These are phyloP conservation scores for Octopus sinensis DNA, from an alignment of 1,140 invertebrate genomes.

Conservation along the genomic window DNA sequence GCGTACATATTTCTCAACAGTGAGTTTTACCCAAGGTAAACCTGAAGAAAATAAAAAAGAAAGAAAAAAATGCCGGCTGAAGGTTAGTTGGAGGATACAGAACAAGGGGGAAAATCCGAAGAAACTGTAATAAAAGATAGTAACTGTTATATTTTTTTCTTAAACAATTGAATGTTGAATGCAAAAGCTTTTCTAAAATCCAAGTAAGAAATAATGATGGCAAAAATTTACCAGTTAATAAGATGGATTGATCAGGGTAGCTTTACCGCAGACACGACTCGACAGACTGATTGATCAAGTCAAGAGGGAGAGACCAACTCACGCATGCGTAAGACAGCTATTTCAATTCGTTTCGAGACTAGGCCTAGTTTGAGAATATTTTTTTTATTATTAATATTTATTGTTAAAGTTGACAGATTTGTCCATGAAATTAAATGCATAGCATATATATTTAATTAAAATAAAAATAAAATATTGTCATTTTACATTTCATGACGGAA, in stretches of 20 bases:
- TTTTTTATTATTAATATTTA: no score
- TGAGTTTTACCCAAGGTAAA: constrained; percentile 16
- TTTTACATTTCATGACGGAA: constrained; percentile 1
- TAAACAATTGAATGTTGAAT: no score
- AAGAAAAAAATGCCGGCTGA: constrained; percentile 1
- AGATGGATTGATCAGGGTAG: neutral
- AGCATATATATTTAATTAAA: no score
- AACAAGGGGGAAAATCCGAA: neutral
- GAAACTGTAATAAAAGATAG: no score
- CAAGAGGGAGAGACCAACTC: neutral
- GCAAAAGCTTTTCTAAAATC: no score
- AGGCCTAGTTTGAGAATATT: no score
- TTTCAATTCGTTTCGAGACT: no score
- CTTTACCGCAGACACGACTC: neutral
- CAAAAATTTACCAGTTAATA: neutral
- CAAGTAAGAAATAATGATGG: neutral
- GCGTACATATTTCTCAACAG: constrained; percentile 34
- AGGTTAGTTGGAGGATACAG: neutral
- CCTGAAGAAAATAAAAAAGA: neutral
- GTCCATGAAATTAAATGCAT: no score
- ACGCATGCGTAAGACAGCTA: neutral
- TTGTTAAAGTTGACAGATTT: no score
- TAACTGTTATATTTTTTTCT: no score
- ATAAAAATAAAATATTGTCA: no score
- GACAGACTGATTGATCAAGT: neutral